Base-by-base conservation (phyloP, 2,888 invertebrate genomes). In the Lordiphosa fenestrarum region DNA sequence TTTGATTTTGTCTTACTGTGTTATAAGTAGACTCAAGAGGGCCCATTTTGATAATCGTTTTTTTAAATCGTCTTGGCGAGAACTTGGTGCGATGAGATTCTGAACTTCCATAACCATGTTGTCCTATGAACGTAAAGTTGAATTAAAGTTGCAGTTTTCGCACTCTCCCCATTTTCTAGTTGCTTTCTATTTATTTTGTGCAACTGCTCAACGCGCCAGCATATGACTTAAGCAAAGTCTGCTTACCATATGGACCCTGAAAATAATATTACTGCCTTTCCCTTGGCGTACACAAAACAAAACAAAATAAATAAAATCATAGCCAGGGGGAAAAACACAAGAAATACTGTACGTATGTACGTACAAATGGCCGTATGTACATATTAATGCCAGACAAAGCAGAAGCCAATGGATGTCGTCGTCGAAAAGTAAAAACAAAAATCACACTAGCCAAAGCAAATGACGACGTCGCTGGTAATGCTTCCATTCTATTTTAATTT, bases 331-430 rank as follows among this genome's bases (percentile, higher is more conserved):
- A 56, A 46, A 39, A 12, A 9, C 30, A 36, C 57, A 6, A 64
- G 57, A 36, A 23, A 30, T 33, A 44, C 15, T 25, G 23, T 6
- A 25, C 23, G 23, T 23, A 5, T 23, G 23, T 66, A 41, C 44
- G 46, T 47, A 53, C 40, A 49, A 56, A 76, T 39, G n/a, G 57
- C 47, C 37, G 41, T 19, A 40, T 19, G 41, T 54, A 39, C 56
- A 33, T 12, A 36, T 25, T 10, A 15, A 44, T 44, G 33, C 44
- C 44, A 44, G 44, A 44, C 44, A 33, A 33, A 33, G 10, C 15
- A 69, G 65, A 70, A 73, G 53, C 69, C 69, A 62, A 57, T 60
- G 54, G 67, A 47, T 52, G 53, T 39, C 48, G 39, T 46, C 39
- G 58, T 23, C 44, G 36, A 40, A 59, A 56, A 48, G 44, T 44